Conservation (phyloP, 2,113 vertebrate genomes). For the Trogon melanurus region DNA sequence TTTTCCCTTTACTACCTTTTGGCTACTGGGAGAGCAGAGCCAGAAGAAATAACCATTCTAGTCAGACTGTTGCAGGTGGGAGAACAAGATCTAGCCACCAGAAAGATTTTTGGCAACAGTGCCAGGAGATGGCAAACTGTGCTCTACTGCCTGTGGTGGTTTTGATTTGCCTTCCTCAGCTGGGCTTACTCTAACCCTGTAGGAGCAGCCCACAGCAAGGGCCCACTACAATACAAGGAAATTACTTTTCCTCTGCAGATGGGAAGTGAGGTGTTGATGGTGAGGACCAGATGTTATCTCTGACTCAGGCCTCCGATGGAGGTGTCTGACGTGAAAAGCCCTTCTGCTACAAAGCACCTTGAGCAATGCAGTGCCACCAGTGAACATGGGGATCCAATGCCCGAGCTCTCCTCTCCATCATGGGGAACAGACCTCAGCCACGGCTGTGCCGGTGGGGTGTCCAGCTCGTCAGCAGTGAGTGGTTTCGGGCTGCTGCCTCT, state of each 20-base stretch:
- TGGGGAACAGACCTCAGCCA: neutral
- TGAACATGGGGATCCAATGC: rapidly evolving
- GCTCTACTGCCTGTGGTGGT: neutral
- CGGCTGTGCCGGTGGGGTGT: neutral
- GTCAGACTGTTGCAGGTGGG: neutral
- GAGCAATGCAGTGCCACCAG: neutral
- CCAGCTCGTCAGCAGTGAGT: neutral
- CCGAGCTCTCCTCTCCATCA: neutral
- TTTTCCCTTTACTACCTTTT: neutral
- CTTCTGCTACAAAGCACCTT: neutral
- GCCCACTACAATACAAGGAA: neutral
- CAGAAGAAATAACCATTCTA: neutral
- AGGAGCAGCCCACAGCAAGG: neutral
- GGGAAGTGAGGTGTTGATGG: neutral
- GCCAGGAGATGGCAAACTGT: neutral
- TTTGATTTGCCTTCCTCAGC: neutral
- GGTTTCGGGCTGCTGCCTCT: neutral
- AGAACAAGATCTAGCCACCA: too few relatives aligned
- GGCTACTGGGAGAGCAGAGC: neutral
- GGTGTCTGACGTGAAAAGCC: neutral
- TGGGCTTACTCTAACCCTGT: neutral
- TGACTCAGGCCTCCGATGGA: neutral
- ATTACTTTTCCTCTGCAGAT: neutral
- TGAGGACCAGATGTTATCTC: neutral
- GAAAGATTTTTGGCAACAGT: neutral